These are phyloP conservation scores for Eubucco bourcierii DNA, from an alignment of 2,113 vertebrate species.

Conservation along the genomic window DNA sequence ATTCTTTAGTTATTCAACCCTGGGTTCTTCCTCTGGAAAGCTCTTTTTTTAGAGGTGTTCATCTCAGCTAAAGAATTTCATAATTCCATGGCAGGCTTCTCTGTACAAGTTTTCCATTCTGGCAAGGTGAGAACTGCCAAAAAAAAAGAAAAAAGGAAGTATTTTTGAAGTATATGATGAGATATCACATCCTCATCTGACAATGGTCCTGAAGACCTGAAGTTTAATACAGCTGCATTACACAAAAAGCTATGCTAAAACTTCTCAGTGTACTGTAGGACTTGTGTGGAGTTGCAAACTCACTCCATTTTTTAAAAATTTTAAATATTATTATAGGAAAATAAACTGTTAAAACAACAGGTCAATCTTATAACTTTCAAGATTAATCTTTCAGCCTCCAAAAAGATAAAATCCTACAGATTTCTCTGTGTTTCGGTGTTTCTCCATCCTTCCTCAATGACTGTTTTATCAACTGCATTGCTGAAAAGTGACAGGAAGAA, in stretches of 20 bases:
- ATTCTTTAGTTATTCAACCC: neutral
- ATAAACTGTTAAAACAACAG: neutral
- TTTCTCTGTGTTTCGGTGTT: neutral
- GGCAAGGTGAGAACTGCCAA: neutral
- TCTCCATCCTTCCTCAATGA: rapidly evolving
- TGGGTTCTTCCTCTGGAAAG: neutral
- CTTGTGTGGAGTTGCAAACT: neutral
- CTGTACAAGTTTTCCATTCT: neutral
- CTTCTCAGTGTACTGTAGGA: neutral
- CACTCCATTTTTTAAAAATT: neutral
- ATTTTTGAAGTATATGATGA: neutral
- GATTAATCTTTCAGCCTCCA: neutral
- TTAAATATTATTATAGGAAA: neutral
- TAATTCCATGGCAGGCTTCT: neutral
- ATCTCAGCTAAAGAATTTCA: neutral
- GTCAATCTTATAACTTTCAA: neutral
- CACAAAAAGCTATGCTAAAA: neutral
- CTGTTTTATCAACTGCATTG: neutral
- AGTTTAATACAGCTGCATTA: neutral
- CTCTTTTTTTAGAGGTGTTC: neutral
- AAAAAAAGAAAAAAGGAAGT: neutral
- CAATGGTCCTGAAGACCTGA: neutral
- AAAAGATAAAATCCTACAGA: neutral
- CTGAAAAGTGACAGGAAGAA: neutral
- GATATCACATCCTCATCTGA: neutral